phyloP scores from a whole-genome alignment of 2,888 invertebrate genomes.

The Melanostoma mellinum region DNA sequence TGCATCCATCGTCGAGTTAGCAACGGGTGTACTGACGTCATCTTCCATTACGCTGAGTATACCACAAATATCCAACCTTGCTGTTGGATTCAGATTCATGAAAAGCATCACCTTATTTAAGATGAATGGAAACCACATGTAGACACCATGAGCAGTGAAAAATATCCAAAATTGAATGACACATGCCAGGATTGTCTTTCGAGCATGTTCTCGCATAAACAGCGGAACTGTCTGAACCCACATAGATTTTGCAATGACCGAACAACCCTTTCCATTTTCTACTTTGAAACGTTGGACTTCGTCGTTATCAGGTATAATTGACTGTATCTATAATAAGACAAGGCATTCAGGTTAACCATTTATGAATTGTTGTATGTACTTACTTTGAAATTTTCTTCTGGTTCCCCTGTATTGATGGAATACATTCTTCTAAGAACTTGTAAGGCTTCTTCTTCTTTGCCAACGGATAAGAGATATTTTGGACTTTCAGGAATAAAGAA shows the following conservation, averaged over 20 bases:
- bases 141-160: constrained; percentile 77
- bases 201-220: constrained; percentile 76
- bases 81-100: constrained; percentile 71
- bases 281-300: constrained; percentile 7
- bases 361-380: background rate
- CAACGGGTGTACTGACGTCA: background rate
- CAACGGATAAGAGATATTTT: constrained; percentile 77
- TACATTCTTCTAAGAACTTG: constrained; percentile 76
- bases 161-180: constrained; percentile 78
- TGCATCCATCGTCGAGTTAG: background rate
- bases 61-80: constrained; percentile 76
- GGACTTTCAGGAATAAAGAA: constrained; percentile 80
- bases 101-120: constrained; percentile 77
- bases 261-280: constrained; percentile 38
- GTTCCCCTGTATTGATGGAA: constrained; percentile 74
- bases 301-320: constrained; percentile 6
- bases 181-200: constrained; percentile 77
- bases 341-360: background rate
- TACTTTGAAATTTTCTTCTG: constrained; percentile 60
- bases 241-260: constrained; percentile 74
- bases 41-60: constrained; percentile 73
- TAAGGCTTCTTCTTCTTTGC: constrained; percentile 75
- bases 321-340: constrained; percentile 24
- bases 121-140: constrained; percentile 80
- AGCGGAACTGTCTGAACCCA: constrained; percentile 79